Evolutionary conservation across 2,888 invertebrate genomes (phyloP).

Genomic region (Polietes domitor): DNA sequence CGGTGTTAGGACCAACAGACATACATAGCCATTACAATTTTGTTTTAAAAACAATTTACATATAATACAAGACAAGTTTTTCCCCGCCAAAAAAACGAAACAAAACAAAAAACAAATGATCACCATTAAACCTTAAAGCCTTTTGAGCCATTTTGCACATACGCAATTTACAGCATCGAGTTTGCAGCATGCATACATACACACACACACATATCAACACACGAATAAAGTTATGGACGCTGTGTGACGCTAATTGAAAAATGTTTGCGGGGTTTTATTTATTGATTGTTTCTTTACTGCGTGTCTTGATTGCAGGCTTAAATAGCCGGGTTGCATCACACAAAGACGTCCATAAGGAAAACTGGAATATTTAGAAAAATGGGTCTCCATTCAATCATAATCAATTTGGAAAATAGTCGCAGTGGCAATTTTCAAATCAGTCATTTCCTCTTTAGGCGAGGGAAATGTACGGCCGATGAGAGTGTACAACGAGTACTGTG

Average conservation of each 20-base stretch:
- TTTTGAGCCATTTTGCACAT: background rate
- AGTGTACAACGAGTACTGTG: background rate
- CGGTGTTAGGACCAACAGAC: constrained; percentile 21
- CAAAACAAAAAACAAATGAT: background rate
- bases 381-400: constrained; percentile 23
- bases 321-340: background rate
- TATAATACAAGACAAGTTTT: constrained; percentile 30
- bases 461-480: no score
- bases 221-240: no score
- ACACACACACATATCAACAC: no score
- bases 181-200: background rate
- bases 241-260: background rate
- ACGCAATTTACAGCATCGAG: constrained; percentile 10
- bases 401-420: background rate
- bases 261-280: constrained; percentile 11
- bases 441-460: background rate
- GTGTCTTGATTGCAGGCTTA: background rate
- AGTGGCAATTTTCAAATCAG: background rate
- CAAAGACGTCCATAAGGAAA: background rate
- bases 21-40: constrained; percentile 19
- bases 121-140: constrained; percentile 10
- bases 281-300: background rate
- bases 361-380: constrained; percentile 5
- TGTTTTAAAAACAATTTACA: constrained; percentile 23
- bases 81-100: background rate